Conservation (phyloP, 1,140 invertebrate genomes). For the Ptiloglossa arizonensis region DNA sequence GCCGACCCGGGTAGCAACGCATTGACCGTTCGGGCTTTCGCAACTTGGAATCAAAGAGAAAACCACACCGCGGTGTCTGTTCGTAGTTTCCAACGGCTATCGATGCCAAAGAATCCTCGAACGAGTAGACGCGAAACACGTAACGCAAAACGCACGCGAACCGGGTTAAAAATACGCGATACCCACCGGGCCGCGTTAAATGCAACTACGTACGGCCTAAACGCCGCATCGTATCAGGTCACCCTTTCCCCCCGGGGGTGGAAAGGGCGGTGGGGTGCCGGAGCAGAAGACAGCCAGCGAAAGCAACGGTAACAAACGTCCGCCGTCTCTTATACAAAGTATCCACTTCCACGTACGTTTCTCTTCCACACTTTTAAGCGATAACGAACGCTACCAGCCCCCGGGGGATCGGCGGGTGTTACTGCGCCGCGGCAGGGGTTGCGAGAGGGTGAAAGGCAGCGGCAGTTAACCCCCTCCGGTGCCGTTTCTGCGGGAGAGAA, state of each 20-base stretch:
- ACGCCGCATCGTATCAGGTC: conserved; percentile 24
- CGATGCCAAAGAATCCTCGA: too few species aligned
- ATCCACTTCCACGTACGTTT: conserved; percentile 73
- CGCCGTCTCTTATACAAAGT: conserved; percentile 73
- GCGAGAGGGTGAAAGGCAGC: background rate
- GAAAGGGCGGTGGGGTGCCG: conserved; percentile 8
- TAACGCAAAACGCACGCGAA: background rate
- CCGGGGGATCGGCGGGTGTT: conserved; percentile 54
- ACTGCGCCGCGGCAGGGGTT: conserved; percentile 1
- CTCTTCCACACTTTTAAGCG: conserved; percentile 72
- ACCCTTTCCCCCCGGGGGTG: conserved; percentile 1
- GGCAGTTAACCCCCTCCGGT: conserved; percentile 23
- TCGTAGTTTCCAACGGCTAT: too few species aligned
- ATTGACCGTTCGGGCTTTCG: too few species aligned
- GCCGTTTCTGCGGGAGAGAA: background rate
- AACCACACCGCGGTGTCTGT: too few species aligned
- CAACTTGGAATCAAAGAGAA: too few species aligned
- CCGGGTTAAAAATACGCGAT: background rate
- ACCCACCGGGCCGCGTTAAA: conserved; percentile 4
- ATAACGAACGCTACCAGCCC: conserved; percentile 71
- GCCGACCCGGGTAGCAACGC: too few species aligned
- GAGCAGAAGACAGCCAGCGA: conserved; percentile 31
- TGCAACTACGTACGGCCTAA: conserved; percentile 7
- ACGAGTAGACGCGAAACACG: too few species aligned
- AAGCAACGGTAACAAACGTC: conserved; percentile 70